Conservation (phyloP, 1,140 invertebrate species). For the Chironomus tepperi region DNA sequence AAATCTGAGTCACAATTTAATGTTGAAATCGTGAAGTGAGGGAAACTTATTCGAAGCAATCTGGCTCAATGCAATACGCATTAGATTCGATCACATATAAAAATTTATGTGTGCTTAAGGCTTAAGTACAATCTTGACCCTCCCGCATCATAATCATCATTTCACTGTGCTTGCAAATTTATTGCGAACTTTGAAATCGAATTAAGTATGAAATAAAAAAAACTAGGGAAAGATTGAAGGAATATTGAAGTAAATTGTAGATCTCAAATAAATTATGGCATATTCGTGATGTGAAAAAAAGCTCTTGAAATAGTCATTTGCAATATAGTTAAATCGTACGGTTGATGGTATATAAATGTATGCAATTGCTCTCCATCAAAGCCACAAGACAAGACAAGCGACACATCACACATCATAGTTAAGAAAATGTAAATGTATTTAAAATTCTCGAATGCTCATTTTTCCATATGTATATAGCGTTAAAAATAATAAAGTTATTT, state of each 20-base stretch:
- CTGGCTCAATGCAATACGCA: no score
- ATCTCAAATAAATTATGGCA: no score
- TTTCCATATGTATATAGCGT: constrained; percentile 8
- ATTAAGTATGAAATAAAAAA: neutral
- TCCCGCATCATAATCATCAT: neutral
- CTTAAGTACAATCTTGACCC: neutral
- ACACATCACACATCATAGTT: neutral
- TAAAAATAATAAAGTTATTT: constrained; percentile 24
- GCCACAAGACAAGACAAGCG: neutral
- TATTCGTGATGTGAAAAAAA: neutral
- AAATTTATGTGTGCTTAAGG: no score
- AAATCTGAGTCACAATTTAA: no score
- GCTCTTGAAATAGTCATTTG: neutral
- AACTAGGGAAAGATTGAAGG: neutral
- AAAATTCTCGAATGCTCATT: constrained; percentile 1
- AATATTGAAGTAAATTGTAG: neutral
- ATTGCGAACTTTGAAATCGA: neutral
- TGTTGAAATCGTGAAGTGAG: no score
- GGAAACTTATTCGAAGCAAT: no score
- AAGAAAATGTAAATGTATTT: constrained; percentile 6
- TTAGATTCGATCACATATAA: no score
- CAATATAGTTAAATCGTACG: neutral
- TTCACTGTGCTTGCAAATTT: no score
- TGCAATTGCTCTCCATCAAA: constrained; percentile 12
- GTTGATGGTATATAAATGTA: neutral